phyloP scores from a whole-genome alignment of 2,113 vertebrate species.

The Crotalus horridus region DNA sequence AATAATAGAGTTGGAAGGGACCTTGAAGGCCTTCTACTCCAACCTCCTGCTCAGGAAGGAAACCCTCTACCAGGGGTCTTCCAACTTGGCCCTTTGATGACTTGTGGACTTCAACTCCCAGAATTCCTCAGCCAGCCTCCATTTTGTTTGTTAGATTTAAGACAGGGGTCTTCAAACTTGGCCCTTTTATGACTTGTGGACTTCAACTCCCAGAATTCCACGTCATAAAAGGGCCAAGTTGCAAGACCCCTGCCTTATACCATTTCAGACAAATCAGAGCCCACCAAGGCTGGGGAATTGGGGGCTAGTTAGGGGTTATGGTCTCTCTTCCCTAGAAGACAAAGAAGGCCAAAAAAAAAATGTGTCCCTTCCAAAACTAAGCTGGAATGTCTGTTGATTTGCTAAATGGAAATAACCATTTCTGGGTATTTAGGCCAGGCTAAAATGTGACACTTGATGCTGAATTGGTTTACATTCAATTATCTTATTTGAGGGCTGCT shows the following conservation, averaged over 20 bases:
- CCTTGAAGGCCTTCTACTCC: neutral
- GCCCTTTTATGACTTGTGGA: too few relatives aligned
- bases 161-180: too few relatives aligned
- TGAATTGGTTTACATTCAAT: constrained; percentile 52
- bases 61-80: too few relatives aligned
- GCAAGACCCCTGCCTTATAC: too few relatives aligned
- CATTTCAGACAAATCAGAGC: neutral
- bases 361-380: neutral
- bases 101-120: too few relatives aligned
- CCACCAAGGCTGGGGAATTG: neutral
- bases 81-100: too few relatives aligned
- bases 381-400: neutral
- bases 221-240: too few relatives aligned
- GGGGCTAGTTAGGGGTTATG: too few relatives aligned
- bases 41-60: neutral
- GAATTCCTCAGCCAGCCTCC: too few relatives aligned
- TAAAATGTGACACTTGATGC: neutral
- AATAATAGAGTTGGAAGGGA: too few relatives aligned
- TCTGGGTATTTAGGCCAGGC: constrained; percentile 5
- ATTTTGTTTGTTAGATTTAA: too few relatives aligned
- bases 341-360: neutral
- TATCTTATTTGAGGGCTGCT: constrained; percentile 64
- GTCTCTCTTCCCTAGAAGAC: neutral
- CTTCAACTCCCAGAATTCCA: too few relatives aligned
- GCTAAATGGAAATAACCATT: neutral